phyloP scores from a whole-genome alignment of 2,888 invertebrate species.

The Argyresthia goedartella region DNA sequence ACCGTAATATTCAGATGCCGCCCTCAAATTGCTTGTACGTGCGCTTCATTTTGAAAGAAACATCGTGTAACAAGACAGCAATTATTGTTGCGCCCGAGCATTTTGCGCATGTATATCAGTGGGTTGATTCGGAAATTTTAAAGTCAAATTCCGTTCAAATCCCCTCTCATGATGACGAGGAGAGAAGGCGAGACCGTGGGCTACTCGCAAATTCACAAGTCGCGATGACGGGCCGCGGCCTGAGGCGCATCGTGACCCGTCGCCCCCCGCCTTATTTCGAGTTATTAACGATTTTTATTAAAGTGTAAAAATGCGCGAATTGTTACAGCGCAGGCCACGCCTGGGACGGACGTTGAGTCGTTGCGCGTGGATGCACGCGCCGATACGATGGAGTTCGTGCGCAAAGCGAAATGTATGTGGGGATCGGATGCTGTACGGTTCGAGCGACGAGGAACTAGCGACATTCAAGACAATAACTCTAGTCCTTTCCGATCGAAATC shows the following conservation, averaged over 20 bases:
- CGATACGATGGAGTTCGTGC: slow-evolving; percentile 50
- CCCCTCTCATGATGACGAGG: slow-evolving; percentile 29
- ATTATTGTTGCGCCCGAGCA: slow-evolving; percentile 2
- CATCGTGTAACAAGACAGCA: slow-evolving; percentile 4
- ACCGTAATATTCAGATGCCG: slow-evolving; percentile 36
- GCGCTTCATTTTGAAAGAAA: slow-evolving; percentile 35
- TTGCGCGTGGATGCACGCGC: slow-evolving; percentile 60
- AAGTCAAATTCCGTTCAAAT: slow-evolving; percentile 26
- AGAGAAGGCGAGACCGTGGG: slow-evolving; percentile 30
- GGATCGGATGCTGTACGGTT: neutral
- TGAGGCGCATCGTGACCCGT: slow-evolving; percentile 59
- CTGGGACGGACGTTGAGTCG: slow-evolving; percentile 17
- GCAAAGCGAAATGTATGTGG: slow-evolving; percentile 11
- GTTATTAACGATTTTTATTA: slow-evolving; percentile 66
- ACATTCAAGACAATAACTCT: neutral
- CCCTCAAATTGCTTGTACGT: slow-evolving; percentile 45
- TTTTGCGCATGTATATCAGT: neutral
- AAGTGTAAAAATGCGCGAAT: slow-evolving; percentile 62
- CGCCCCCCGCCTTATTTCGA: slow-evolving; percentile 46
- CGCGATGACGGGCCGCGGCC: slow-evolving; percentile 52
- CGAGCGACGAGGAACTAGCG: neutral
- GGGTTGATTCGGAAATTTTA: slow-evolving; percentile 10
- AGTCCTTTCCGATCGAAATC: no score
- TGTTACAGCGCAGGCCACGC: slow-evolving; percentile 44
- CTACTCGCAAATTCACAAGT: slow-evolving; percentile 53